Conservation (phyloP, 2,797 vertebrate genomes). For the Pitangus sulphuratus region DNA sequence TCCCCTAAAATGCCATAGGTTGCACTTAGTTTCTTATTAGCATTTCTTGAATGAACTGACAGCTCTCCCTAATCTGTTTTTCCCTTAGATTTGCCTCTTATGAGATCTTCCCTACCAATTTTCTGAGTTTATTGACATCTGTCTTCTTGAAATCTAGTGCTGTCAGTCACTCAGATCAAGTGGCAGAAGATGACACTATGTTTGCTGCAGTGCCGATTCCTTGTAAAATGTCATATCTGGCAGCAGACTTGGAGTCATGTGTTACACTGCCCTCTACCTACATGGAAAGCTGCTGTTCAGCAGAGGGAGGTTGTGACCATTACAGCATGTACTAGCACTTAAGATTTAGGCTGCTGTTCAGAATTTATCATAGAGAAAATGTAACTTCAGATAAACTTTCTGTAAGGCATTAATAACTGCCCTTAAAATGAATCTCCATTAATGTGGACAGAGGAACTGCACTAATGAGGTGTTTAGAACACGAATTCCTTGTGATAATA, state of each 20-base stretch:
- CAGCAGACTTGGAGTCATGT: background rate
- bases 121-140: background rate
- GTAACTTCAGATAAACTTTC: background rate
- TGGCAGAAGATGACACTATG: background rate
- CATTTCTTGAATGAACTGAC: background rate
- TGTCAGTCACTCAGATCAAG: background rate
- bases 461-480: background rate
- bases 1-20: background rate
- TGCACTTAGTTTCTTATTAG: background rate
- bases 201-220: background rate
- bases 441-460: background rate
- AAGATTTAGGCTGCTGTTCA: background rate
- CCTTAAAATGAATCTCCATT: background rate
- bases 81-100: background rate
- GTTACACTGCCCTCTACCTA: constrained; percentile 32
- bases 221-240: background rate
- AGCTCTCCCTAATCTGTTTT: background rate
- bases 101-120: background rate
- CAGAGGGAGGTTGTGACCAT: background rate
- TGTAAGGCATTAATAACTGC: background rate
- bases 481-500: background rate
- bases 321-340: background rate
- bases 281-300: background rate
- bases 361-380: background rate
- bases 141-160: background rate